Conservation (phyloP, 2,797 vertebrate species). For the Bryconaethiops microstoma region DNA sequence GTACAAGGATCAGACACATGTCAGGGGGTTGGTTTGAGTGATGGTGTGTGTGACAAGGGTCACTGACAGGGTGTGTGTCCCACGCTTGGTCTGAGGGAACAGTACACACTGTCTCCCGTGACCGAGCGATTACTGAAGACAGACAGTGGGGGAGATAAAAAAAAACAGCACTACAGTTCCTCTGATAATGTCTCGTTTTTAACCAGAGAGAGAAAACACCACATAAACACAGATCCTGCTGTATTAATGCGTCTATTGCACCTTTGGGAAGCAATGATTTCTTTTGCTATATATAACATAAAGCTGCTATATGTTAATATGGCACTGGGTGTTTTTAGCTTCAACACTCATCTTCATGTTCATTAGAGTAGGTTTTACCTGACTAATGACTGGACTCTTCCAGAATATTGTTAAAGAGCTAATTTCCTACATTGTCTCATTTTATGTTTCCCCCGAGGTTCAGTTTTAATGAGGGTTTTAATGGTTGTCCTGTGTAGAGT, state of each 20-base stretch:
- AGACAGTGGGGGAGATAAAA: neutral
- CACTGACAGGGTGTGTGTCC: conserved; percentile 4
- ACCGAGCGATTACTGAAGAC: conserved; percentile 1
- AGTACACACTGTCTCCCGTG: neutral
- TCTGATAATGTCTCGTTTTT: neutral
- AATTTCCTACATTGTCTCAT: too few relatives aligned
- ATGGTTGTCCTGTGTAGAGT: too few relatives aligned
- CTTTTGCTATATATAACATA: too few relatives aligned
- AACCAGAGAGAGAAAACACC: neutral
- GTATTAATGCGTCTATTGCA: neutral
- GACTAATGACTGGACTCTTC: too few relatives aligned
- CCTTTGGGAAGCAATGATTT: too few relatives aligned
- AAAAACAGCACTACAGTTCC: neutral
- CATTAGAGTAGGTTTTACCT: too few relatives aligned
- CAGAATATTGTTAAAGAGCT: too few relatives aligned
- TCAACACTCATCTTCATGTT: too few relatives aligned
- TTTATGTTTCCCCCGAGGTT: too few relatives aligned
- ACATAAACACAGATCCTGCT: neutral
- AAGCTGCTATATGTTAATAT: too few relatives aligned
- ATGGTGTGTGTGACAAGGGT: conserved; percentile 32
- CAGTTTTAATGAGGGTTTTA: too few relatives aligned
- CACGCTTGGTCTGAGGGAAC: conserved; percentile 11
- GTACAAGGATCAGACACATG: conserved; percentile 1
- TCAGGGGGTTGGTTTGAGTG: conserved; percentile 17
- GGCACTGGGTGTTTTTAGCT: too few relatives aligned